A percentile compares a stretch with the other conserved stretches of the same genome.
These are phyloP conservation scores for Nebria salina DNA, from an alignment of 2,888 invertebrate species.

Conservation along the genomic window DNA sequence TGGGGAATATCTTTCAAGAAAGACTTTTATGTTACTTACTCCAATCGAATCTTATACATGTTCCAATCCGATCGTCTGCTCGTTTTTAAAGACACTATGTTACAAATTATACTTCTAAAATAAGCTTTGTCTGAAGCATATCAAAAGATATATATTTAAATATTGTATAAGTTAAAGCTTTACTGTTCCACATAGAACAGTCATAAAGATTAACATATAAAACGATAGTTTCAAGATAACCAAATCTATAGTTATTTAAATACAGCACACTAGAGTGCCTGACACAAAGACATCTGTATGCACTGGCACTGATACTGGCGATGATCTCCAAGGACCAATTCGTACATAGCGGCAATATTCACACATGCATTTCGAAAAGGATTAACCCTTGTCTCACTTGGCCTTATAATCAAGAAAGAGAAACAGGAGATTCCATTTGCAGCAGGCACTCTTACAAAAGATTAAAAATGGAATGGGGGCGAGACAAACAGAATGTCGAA, in stretches of 20 bases:
- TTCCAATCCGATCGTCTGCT: too few species aligned
- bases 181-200: neutral
- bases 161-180: neutral
- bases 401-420: neutral
- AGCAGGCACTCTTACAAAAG: conserved; percentile 41
- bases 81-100: too few species aligned
- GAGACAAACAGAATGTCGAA: conserved; percentile 44
- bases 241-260: conserved; percentile 23
- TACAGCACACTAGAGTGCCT: conserved; percentile 20
- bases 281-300: neutral
- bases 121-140: too few species aligned
- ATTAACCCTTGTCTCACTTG: neutral
- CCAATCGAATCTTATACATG: neutral
- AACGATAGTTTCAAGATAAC: neutral
- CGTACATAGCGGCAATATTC: neutral
- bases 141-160: neutral
- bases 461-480: conserved; percentile 32
- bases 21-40: conserved; percentile 24
- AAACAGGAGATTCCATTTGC: conserved; percentile 19
- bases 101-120: too few species aligned
- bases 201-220: conserved; percentile 23
- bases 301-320: neutral
- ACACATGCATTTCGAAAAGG: neutral
- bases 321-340: conserved; percentile 13
- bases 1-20: neutral